A percentile compares a stretch with the other conserved stretches of the same genome.
Evolutionary conservation across 2,113 vertebrate genomes (phyloP).

Genomic region (Microtus oregoni): DNA sequence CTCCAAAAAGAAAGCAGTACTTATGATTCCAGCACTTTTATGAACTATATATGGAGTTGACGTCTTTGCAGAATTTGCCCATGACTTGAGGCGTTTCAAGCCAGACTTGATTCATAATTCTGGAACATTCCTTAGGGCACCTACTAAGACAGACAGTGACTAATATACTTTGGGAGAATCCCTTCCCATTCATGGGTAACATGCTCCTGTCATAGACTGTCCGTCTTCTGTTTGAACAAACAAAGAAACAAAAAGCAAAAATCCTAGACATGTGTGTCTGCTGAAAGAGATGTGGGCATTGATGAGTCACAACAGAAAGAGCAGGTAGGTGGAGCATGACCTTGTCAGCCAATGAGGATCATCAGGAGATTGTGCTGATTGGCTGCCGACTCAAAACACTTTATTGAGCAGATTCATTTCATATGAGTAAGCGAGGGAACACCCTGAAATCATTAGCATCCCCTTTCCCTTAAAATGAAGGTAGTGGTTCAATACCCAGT

Average conservation of each 20-base stretch:
- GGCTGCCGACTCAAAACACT: not conserved
- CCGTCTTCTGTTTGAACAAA: not conserved
- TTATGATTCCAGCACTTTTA: not conserved
- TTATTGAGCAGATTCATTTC: not conserved
- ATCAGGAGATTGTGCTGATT: not conserved
- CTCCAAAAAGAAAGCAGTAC: slow-evolving; percentile 52
- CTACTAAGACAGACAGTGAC: not conserved
- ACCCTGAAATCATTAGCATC: not conserved
- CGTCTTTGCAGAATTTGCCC: not conserved
- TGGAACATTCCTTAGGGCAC: not conserved
- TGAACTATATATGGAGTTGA: not conserved
- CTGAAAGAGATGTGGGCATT: not conserved
- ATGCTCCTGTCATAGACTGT: not conserved
- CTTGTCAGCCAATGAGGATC: not conserved
- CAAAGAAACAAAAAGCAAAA: not conserved
- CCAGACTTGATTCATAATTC: not conserved
- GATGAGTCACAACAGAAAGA: not conserved
- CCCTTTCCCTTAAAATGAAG: not conserved
- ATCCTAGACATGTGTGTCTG: not conserved
- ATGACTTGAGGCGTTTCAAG: not conserved
- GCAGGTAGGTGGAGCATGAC: not conserved
- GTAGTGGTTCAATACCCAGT: not conserved
- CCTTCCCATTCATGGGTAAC: not conserved
- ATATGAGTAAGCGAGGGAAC: not conserved
- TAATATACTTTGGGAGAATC: not conserved